These are phyloP conservation scores for Drosophila eohydei DNA, from an alignment of 2,888 invertebrate genomes.

Conservation along the genomic window DNA sequence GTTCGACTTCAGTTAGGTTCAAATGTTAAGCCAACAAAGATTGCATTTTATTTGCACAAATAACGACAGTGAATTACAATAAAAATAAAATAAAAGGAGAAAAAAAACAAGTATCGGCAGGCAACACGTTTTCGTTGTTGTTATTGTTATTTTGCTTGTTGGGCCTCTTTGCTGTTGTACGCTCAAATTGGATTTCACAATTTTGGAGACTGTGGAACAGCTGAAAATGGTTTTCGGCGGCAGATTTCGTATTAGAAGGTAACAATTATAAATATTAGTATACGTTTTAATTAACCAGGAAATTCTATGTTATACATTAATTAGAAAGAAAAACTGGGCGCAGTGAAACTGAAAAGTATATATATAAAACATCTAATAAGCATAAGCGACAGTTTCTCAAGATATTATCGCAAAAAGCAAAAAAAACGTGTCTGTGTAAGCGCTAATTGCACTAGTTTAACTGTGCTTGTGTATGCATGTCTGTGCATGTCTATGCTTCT, in stretches of 20 bases:
- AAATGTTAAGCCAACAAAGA: slow-evolving; percentile 72
- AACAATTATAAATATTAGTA: slow-evolving; percentile 38
- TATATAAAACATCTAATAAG: slow-evolving; percentile 49
- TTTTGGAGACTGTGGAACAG: slow-evolving; percentile 80
- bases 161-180: slow-evolving; percentile 19
- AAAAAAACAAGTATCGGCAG: slow-evolving; percentile 25
- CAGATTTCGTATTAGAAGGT: slow-evolving; percentile 85
- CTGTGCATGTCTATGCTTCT: slow-evolving; percentile 5
- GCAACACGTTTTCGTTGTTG: slow-evolving; percentile 50
- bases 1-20: slow-evolving; percentile 62
- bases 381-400: slow-evolving; percentile 66
- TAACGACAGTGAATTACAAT: slow-evolving; percentile 55
- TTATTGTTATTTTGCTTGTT: slow-evolving; percentile 34
- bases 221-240: slow-evolving; percentile 85
- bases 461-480: slow-evolving; percentile 27
- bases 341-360: slow-evolving; percentile 43
- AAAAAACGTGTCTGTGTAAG: slow-evolving; percentile 32
- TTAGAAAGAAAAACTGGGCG: slow-evolving; percentile 48
- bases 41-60: slow-evolving; percentile 73
- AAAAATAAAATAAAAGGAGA: slow-evolving; percentile 25
- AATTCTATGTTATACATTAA: slow-evolving; percentile 43
- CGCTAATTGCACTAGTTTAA: slow-evolving; percentile 54
- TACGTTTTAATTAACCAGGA: slow-evolving; percentile 46
- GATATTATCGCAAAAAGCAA: slow-evolving; percentile 26
- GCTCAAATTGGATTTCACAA: slow-evolving; percentile 80